These are phyloP conservation scores for Blennius ocellaris DNA, from an alignment of 2,113 vertebrate species.

Conservation along the genomic window DNA sequence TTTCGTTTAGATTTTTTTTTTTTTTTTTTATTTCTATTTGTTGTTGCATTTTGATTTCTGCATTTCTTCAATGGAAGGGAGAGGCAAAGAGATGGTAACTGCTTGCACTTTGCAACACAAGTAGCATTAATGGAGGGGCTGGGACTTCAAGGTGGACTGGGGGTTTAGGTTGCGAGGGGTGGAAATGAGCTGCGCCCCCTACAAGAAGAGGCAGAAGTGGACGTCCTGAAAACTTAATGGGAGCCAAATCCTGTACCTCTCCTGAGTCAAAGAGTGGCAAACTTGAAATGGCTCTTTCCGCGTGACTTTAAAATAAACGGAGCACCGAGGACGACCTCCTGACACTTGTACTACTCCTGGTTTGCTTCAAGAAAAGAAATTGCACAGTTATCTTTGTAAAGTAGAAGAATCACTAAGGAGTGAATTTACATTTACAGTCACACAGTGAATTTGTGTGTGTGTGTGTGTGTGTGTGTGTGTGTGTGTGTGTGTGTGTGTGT, in stretches of 20 bases:
- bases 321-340: constrained; percentile 39
- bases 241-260: constrained; percentile 12
- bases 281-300: constrained; percentile 27
- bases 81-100: constrained; percentile 69
- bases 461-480: constrained; percentile 28
- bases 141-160: constrained; percentile 37
- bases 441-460: constrained; percentile 38
- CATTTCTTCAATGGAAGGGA: constrained; percentile 44
- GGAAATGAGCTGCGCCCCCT: not conserved
- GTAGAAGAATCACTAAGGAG: constrained; percentile 68
- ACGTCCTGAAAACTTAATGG: not conserved
- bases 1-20: not conserved
- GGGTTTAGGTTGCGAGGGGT: not conserved
- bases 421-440: constrained; percentile 66
- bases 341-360: constrained; percentile 62
- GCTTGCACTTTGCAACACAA: constrained; percentile 84
- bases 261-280: constrained; percentile 5
- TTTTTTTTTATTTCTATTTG: constrained; percentile 1
- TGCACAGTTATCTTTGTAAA: constrained; percentile 74
- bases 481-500: constrained; percentile 16
- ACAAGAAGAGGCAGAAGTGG: not conserved
- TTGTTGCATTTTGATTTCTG: constrained; percentile 51
- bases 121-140: constrained; percentile 65
- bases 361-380: constrained; percentile 61
- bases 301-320: not conserved